Base-by-base conservation (phyloP, 2,888 invertebrate genomes). In the Apoda limacodes region DNA sequence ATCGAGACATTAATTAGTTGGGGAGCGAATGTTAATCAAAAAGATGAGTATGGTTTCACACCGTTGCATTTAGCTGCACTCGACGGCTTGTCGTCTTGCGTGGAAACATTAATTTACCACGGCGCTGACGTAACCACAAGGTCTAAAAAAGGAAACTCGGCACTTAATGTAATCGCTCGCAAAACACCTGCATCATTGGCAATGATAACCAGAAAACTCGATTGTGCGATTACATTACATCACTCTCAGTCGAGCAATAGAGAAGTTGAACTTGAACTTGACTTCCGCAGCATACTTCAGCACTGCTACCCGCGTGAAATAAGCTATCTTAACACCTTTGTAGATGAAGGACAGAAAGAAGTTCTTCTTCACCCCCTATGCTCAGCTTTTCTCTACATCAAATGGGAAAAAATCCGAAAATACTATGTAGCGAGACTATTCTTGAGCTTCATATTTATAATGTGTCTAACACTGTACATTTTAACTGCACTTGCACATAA, bases 351-450 rank as follows among this genome's bases (percentile, higher is more conserved):
- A 0, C 93, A 93, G 56, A 93, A 93, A 53, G 91, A 92, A 60
- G 89, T 94, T 21, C 66, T 94, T 2, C 83, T 92, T 30, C 94
- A 94, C 72, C 94, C 94, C 0, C 69, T 94, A 3, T 93, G 93
- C 60, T 92, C 93, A 5, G 92, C 93, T 0, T 94, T 94, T 56
- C 76, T 94, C 0, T 88, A 93, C 55, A 85, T 94, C 29, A 94
- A 94, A 60, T 94, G 94, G 94, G 90, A 92, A 50, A 92, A 93
- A 63, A 93, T 94, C 43, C 83, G 93, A 14, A 92, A 92, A 68
- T 94, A 92, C 56, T 93, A 93, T 54, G 88, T 92, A 9, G 91
- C 89, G 1, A 81, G 92, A 30, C 75, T 93, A 45, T 82, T 92
- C 40, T 85, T 92, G 48, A 92, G 91, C 60, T 87, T 90, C 39